phyloP scores from a whole-genome alignment of 2,888 invertebrate species.

The Cephus spinipes region DNA sequence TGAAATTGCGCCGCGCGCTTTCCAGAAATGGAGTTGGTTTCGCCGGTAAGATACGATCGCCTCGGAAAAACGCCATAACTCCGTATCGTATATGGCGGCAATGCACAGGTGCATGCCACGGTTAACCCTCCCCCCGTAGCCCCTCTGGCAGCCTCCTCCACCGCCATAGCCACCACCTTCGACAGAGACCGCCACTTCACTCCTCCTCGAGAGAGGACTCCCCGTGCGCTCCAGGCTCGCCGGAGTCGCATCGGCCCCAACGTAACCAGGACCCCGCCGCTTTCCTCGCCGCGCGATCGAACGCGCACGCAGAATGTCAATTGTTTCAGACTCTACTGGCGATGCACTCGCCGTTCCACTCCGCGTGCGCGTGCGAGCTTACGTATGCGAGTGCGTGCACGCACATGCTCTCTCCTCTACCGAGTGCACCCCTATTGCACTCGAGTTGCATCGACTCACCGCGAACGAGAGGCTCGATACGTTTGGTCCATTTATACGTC shows the following conservation, averaged over 20 bases:
- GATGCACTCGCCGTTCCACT: neutral
- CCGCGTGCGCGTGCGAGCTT: neutral
- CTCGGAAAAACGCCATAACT: slow-evolving; percentile 65
- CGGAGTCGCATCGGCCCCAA: slow-evolving; percentile 8
- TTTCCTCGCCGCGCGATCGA: slow-evolving; percentile 34
- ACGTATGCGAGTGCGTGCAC: neutral
- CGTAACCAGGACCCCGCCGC: slow-evolving; percentile 4
- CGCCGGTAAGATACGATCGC: slow-evolving; percentile 63
- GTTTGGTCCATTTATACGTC: no score
- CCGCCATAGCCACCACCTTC: neutral
- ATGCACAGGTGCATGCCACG: slow-evolving; percentile 60
- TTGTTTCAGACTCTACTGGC: slow-evolving; percentile 43
- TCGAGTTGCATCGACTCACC: no score
- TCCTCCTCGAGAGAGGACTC: slow-evolving; percentile 11
- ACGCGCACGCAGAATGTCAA: slow-evolving; percentile 59
- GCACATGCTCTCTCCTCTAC: no score
- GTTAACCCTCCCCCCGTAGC: slow-evolving; percentile 27
- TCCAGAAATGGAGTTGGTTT: slow-evolving; percentile 65
- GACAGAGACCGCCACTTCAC: slow-evolving; percentile 5
- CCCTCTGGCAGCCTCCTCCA: slow-evolving; percentile 12
- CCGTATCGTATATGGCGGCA: slow-evolving; percentile 62
- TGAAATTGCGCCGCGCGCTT: slow-evolving; percentile 35
- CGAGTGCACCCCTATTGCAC: no score
- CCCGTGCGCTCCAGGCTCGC: slow-evolving; percentile 12
- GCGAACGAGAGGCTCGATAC: no score